Evolutionary conservation across 2,888 invertebrate species (phyloP).

Genomic region (Sinotaia quadrata): DNA sequence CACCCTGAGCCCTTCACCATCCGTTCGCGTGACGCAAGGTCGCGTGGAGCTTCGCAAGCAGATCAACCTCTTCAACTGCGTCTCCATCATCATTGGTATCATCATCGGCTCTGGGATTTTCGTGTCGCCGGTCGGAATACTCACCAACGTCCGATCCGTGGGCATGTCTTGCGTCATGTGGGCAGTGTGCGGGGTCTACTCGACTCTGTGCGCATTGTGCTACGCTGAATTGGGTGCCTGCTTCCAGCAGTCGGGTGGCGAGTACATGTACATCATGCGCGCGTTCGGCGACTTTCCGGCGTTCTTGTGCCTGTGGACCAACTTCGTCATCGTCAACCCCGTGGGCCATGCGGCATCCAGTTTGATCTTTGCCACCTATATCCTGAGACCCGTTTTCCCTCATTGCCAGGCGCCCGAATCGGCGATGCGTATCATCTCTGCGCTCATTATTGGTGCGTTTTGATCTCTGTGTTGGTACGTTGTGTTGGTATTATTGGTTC

Average conservation of each 20-base stretch:
- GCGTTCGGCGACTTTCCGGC: constrained; percentile 69
- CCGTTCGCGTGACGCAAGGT: neutral
- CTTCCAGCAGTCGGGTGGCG: constrained; percentile 78
- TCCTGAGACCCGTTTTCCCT: constrained; percentile 63
- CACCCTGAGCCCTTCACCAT: neutral
- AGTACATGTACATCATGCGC: constrained; percentile 74
- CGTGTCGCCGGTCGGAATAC: constrained; percentile 92
- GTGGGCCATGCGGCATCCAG: constrained; percentile 68
- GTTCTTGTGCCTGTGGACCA: constrained; percentile 69
- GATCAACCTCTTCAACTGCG: constrained; percentile 59
- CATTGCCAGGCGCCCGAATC: constrained; percentile 62
- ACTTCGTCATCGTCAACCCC: constrained; percentile 66
- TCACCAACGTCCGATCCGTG: constrained; percentile 83
- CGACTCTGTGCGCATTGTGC: constrained; percentile 86
- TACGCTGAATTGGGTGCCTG: constrained; percentile 93
- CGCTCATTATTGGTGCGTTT: constrained; percentile 58
- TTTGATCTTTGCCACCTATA: constrained; percentile 68
- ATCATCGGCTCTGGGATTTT: constrained; percentile 97
- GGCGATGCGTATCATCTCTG: constrained; percentile 59
- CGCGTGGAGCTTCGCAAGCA: constrained; percentile 57
- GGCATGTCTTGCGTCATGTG: constrained; percentile 87
- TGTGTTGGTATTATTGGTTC: too few relatives aligned
- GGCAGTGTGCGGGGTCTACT: constrained; percentile 86
- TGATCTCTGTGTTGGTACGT: too few relatives aligned
- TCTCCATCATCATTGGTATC: constrained; percentile 77